These are phyloP conservation scores for Epinotia ramella DNA, from an alignment of 2,888 invertebrate genomes.

Conservation along the genomic window DNA sequence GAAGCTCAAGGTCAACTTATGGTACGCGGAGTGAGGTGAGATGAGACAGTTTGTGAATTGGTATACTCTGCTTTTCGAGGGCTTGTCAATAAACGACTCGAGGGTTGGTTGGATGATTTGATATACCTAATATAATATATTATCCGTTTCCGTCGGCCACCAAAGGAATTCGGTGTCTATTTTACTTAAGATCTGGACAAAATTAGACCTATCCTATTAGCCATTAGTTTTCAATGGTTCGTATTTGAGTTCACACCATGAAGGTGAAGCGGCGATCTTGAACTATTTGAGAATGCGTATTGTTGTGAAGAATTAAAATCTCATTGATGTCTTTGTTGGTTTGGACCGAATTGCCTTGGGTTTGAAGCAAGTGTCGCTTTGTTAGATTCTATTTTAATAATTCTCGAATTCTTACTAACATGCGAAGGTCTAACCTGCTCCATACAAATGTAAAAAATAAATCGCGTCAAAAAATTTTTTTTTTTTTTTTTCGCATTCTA, in stretches of 20 bases:
- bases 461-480: too few relatives aligned
- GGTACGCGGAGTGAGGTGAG: not conserved
- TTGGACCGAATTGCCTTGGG: constrained; percentile 33
- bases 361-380: constrained; percentile 39
- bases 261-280: constrained; percentile 57
- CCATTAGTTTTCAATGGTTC: constrained; percentile 48
- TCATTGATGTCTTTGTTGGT: constrained; percentile 43
- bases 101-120: too few relatives aligned
- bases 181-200: too few relatives aligned
- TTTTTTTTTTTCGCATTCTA: too few relatives aligned
- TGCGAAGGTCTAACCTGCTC: not conserved
- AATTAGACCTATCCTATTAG: not conserved
- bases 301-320: constrained; percentile 40
- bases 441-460: too few relatives aligned
- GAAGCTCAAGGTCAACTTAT: not conserved
- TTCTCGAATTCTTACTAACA: not conserved
- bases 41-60: not conserved
- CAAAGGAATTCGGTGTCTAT: too few relatives aligned
- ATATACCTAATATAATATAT: too few relatives aligned
- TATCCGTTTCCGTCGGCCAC: too few relatives aligned
- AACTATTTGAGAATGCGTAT: constrained; percentile 55
- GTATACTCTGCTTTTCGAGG: not conserved
- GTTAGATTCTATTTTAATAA: constrained; percentile 21
- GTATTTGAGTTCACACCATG: constrained; percentile 51
- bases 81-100: not conserved